Base-by-base conservation (phyloP, 2,888 invertebrate genomes). In the Nomada fabriciana region DNA sequence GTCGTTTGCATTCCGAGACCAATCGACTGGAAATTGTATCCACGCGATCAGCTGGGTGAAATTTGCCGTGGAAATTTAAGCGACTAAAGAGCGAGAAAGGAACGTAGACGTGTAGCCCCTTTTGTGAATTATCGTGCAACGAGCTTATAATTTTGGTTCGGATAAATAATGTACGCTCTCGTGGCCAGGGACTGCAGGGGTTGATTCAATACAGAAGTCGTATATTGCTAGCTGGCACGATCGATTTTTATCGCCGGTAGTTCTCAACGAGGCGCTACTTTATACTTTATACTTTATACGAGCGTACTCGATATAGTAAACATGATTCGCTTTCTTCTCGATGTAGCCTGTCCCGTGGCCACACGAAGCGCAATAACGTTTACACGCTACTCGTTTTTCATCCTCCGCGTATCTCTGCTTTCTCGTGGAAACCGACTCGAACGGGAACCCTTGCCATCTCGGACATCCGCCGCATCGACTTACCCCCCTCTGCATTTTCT, bases 211-310 rank as follows among this genome's bases (percentile, higher is more conserved):
- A 36, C n/a, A 15, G 59, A 60, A 60, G 60, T 25, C 50, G 59
- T 74, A 42, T 15, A 68, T 74, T 47, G 2, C 36, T 13, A 42
- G 36, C 59, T 4, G 52, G 20, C 29, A 23, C 9, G 29, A 20
- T 11, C 9, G 53, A 76, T 70, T 69, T 76, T 70, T 76, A 61
- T 69, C 23, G 63, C 53, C 29, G 29, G 43, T 36, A 36, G 29
- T 20, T 69, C 52, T 42, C 47, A 59, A 74, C 67, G 69, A 71
- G 64, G 15, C n/a, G 76, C 76, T 61, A 70, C 61, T 76, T 63
- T 25, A 43, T 43, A 70, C 61, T 76, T 63, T 25, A 43, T 43
- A 43, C 1, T 9, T 9, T 57, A 65, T 36, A 42, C 65, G 72
- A 65, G 25, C 69, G 52, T 42, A 61, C n/a, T 9, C 52, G 52